Evolutionary conservation across 2,113 vertebrate genomes (phyloP), one percentile per base, ranked within the genome.

Genomic region (Oxyura jamaicensis): DNA sequence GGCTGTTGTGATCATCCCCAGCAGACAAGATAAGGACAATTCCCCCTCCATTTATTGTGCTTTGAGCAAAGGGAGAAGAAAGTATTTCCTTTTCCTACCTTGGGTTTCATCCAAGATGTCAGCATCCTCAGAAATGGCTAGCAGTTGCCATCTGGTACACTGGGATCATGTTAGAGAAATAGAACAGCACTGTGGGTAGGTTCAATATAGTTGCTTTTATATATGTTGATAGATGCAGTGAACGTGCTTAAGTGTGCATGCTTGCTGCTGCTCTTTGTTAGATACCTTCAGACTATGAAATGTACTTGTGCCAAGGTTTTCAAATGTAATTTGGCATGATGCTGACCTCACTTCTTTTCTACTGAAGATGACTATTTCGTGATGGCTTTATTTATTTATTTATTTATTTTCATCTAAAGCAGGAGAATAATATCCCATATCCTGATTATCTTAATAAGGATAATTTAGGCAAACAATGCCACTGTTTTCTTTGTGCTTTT

Each of bases 281-380:
- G 41, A n/a, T 50, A 60, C 8, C 6, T 55, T 48, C 28, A 79
- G 53, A 68, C 20, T 75, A 13, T 44, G 35, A 83, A 83, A 90
- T 0, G 0, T 25, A 31, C 4, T 35, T 68, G 35, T 58, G 28
- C 25, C 2, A 1, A 91, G 69, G 48, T 82, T 90, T 92, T 69
- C 39, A 72, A 84, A 58, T 2, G 26, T 22, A 56, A 41, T 41
- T 96, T 67, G 65, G 91, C 83, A 28, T 41, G 4, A 68, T 28
- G 18, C 67, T 75, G 31, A 65, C 21, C 6, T 33, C 31, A 53
- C 10, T 79, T 16, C 13, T 80, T 87, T 86, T 76, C 69, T 89
- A 16, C n/a, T 68, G 83, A 72, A 87, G 71, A 10, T 44, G 44
- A 91, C 13, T 8, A n/a, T 86, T 81, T 72, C 55, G n/a, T 1